Percentiles rank a stretch among this genome's conserved stretches.
Evolutionary conservation across 2,797 vertebrate species (phyloP).

Genomic region (Artibeus lituratus): DNA sequence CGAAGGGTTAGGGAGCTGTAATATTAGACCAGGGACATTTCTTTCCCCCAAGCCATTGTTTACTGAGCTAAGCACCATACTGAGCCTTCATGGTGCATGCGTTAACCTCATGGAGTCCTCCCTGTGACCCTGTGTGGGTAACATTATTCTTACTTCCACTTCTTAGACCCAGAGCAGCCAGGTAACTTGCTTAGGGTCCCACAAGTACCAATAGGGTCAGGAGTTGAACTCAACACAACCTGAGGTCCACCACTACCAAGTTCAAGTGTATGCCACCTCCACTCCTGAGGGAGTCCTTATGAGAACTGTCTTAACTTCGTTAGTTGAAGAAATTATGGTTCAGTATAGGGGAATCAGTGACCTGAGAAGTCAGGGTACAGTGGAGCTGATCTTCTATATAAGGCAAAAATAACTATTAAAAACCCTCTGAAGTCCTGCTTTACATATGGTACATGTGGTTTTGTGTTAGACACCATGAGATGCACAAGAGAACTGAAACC

Average conservation of each 20-base stretch:
- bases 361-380: constrained; percentile 1
- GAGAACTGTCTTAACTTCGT: background rate
- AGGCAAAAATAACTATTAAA: background rate
- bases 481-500: background rate
- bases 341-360: background rate
- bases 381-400: constrained; percentile 10
- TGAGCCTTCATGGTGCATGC: background rate
- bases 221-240: background rate
- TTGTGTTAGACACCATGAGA: background rate
- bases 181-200: background rate
- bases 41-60: background rate
- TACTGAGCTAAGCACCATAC: background rate
- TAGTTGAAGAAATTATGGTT: constrained; percentile 15
- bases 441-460: background rate
- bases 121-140: rapidly evolving
- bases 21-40: background rate
- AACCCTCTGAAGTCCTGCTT: background rate
- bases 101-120: background rate
- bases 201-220: background rate
- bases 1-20: constrained; percentile 2
- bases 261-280: background rate
- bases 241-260: rapidly evolving
- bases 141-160: background rate
- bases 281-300: background rate
- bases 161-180: background rate